phyloP scores from a whole-genome alignment of 2,113 vertebrate species.

The Candoia aspera region DNA sequence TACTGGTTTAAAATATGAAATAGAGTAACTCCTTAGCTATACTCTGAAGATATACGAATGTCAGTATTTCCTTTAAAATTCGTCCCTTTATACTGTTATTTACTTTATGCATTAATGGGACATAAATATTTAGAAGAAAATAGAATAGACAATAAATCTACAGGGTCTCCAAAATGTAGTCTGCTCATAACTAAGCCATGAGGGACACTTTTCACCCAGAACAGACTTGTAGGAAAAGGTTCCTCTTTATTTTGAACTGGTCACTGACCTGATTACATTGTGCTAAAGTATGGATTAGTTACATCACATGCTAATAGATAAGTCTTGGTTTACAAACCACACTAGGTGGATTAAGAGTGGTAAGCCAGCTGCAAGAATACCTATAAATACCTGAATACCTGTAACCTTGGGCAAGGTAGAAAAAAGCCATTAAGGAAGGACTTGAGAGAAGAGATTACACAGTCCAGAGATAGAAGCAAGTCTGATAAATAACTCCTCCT shows the following conservation, averaged over 20 bases:
- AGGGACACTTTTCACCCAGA: not conserved
- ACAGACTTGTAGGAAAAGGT: not conserved
- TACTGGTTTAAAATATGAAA: constrained; percentile 34
- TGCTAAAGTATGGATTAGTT: not conserved
- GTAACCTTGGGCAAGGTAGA: not conserved
- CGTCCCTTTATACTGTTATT: not conserved
- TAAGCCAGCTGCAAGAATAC: not conserved
- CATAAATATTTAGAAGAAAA: not conserved
- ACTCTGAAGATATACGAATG: not conserved
- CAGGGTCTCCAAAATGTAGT: not conserved
- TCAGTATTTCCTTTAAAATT: fast-evolving
- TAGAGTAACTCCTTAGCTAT: constrained; percentile 25
- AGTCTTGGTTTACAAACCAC: not conserved
- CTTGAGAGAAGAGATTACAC: no score
- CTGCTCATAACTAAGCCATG: not conserved
- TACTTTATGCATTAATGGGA: not conserved
- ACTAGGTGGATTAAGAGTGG: not conserved
- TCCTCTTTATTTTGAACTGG: not conserved
- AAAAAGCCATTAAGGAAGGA: not conserved
- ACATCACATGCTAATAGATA: not conserved
- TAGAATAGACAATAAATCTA: not conserved
- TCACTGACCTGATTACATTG: not conserved
- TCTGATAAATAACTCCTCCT: no score
- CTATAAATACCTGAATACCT: not conserved
- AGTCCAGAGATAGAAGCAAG: no score